Evolutionary conservation across 2,113 vertebrate genomes (phyloP), one percentile per base, ranked within the genome.

Genomic region (Globicephala melas): DNA sequence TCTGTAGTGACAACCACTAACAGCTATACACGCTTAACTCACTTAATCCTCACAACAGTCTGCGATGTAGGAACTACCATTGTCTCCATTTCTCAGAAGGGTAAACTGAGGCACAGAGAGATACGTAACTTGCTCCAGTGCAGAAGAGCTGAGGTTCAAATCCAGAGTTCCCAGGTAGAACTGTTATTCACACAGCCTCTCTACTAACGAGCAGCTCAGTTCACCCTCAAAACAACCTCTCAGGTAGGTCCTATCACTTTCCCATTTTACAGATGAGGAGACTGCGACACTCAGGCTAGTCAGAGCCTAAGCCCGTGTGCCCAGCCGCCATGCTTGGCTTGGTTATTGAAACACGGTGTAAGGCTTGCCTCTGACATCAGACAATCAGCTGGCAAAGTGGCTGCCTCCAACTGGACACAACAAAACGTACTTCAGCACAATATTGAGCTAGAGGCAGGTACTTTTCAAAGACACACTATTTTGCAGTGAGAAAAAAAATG

Each of bases 161-260:
- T 11, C n/a, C 6, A 8, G n/a, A 33, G 23, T 6, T 41, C 62
- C 1, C 0, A 0, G 18, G 12, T 1, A 2, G 1, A 18, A 25
- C n/a, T 31, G 0, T n/a, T 31, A 36, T 63, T 28, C 63, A 41
- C 3, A 1, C 28, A 3, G 4, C 63, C 62, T 85, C 12, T 65
- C 38, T 25, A 21, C 36, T 3, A 38, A 4, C 0, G 5, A 47
- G 50, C 41, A 36, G 41, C 28, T 55, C 15, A 1, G 7, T 53
- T 18, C 20, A 26, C 26, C 62, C n/a, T 62, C 26, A 6, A 1
- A 5, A 67, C 31, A 9, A 33, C 26, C 62, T 3, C 1, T 12
- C 0, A 20, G 36, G 31, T 5, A 60, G 50, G 20, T 28, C 8
- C 65, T n/a, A 2, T 25, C 53, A 53, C 53, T 17, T 53, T 53